A percentile compares a stretch with the other conserved stretches of the same genome.
Conservation (phyloP, 2,888 invertebrate genomes). For the Beris chalybata region DNA sequence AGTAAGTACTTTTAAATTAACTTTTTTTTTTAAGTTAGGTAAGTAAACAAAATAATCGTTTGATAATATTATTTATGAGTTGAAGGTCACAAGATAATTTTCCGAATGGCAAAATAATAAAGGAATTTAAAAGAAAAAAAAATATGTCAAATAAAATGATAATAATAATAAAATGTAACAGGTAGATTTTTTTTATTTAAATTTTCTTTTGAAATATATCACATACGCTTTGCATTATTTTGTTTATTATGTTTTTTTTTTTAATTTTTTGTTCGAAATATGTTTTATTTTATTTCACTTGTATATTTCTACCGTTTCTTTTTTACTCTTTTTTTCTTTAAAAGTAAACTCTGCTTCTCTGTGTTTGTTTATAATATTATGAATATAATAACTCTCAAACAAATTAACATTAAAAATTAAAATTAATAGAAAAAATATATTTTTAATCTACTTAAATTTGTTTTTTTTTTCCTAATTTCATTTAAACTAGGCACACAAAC, state of each 20-base stretch:
- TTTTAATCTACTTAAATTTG: too few relatives aligned
- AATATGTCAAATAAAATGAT: neutral
- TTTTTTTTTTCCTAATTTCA: too few relatives aligned
- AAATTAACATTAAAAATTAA: too few relatives aligned
- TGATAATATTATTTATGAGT: neutral
- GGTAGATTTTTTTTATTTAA: constrained; percentile 16
- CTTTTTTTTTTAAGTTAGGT: neutral
- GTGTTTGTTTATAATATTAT: too few relatives aligned
- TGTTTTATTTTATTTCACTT: neutral
- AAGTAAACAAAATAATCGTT: neutral
- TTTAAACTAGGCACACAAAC: too few relatives aligned
- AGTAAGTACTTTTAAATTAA: neutral
- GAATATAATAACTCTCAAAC: too few relatives aligned
- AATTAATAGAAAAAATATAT: too few relatives aligned
- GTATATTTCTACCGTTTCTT: too few relatives aligned
- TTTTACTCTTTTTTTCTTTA: too few relatives aligned
- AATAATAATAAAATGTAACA: constrained; percentile 2
- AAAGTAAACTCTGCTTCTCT: too few relatives aligned
- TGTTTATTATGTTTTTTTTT: constrained; percentile 7
- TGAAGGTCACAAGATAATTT: constrained; percentile 33
- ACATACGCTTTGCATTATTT: constrained; percentile 33
- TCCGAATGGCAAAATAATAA: constrained; percentile 27
- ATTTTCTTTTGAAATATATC: constrained; percentile 30
- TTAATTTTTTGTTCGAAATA: neutral
- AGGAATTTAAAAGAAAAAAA: neutral